Percentiles rank a stretch among this genome's conserved stretches.
Conservation (phyloP, 2,888 invertebrate genomes). For the Scaptomyza caliginosa region DNA sequence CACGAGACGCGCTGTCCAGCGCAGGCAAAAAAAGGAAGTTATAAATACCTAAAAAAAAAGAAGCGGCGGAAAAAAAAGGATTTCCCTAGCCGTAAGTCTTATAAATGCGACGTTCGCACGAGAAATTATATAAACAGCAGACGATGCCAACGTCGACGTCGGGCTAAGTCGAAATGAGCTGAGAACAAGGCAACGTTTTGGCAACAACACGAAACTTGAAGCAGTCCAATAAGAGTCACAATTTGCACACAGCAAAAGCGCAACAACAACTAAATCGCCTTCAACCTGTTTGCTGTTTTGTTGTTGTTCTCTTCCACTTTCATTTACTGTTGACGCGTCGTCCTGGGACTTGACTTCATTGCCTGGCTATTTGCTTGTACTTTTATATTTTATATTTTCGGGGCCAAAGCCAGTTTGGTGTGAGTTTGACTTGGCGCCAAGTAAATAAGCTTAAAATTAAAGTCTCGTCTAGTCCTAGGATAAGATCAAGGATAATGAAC, state of each 20-base stretch:
- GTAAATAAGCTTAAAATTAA: constrained; percentile 28
- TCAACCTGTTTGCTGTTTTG: constrained; percentile 21
- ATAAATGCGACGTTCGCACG: constrained; percentile 42
- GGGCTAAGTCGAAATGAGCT: constrained; percentile 45
- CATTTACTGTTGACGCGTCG: constrained; percentile 45
- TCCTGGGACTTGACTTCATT: constrained; percentile 46
- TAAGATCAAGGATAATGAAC: neutral
- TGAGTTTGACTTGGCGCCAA: constrained; percentile 25
- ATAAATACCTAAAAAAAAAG: neutral
- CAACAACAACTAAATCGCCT: constrained; percentile 5
- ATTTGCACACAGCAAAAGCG: constrained; percentile 15
- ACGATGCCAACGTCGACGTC: neutral
- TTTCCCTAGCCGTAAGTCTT: constrained; percentile 30
- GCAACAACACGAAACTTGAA: constrained; percentile 31
- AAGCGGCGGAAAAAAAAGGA: constrained; percentile 25
- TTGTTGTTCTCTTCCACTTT: constrained; percentile 13
- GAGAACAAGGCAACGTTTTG: neutral
- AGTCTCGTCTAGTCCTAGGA: neutral
- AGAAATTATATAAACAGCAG: constrained; percentile 40
- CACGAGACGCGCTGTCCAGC: constrained; percentile 5
- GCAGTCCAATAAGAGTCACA: constrained; percentile 46
- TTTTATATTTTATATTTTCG: neutral
- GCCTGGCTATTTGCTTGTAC: constrained; percentile 22
- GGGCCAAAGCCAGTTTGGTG: neutral
- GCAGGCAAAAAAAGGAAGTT: neutral